Conservation (phyloP, 2,113 vertebrate species). For the Pelmatolapia mariae region DNA sequence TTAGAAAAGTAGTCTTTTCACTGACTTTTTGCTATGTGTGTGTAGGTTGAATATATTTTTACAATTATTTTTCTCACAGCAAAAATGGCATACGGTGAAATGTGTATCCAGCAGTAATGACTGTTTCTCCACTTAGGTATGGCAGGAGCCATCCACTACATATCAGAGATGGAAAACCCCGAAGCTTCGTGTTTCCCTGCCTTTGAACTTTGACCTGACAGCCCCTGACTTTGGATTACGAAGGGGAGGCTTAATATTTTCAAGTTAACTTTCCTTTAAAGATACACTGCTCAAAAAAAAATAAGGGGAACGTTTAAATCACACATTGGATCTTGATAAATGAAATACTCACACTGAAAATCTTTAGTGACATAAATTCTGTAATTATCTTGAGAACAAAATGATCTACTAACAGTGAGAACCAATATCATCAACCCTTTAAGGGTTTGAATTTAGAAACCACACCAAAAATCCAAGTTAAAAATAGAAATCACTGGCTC, state of each 20-base stretch:
- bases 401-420: not conserved
- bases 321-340: not conserved
- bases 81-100: fast-evolving
- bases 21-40: not conserved
- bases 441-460: not conserved
- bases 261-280: not conserved
- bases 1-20: not conserved
- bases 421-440: not conserved
- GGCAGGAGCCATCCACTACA: constrained; percentile 91
- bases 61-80: not conserved
- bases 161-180: constrained; percentile 84
- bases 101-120: not conserved
- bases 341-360: not conserved
- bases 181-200: constrained; percentile 89
- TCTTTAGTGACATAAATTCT: not conserved
- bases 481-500: not conserved
- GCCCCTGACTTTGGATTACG: not conserved
- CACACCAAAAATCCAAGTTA: not conserved
- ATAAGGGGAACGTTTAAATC: not conserved
- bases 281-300: not conserved
- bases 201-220: constrained; percentile 82
- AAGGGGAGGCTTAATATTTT: not conserved
- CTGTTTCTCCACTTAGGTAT: constrained; percentile 77
- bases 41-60: not conserved
- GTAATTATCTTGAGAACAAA: not conserved